Conservation (phyloP, 1,140 invertebrate species). For the Bombyx mandarina region DNA sequence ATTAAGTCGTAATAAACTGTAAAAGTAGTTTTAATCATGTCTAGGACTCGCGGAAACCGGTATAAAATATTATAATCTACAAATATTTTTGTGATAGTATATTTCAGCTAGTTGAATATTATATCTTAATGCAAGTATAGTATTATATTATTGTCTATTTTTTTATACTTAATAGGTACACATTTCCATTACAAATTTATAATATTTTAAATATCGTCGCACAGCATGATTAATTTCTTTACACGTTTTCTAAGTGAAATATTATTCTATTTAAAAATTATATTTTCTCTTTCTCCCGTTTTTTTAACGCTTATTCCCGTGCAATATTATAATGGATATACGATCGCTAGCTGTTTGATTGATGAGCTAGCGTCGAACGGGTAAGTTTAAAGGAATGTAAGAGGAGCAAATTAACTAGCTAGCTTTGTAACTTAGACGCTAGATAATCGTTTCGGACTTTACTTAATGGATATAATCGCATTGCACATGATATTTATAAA, state of each 20-base stretch:
- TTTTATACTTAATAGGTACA: too few relatives aligned
- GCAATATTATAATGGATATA: conserved; percentile 60
- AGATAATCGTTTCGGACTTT: neutral
- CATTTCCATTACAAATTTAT: too few relatives aligned
- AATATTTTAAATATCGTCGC: conserved; percentile 14
- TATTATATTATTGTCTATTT: too few relatives aligned
- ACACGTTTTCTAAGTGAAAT: conserved; percentile 32
- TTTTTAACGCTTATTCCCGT: conserved; percentile 73
- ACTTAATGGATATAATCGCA: neutral
- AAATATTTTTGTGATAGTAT: too few relatives aligned
- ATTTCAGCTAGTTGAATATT: too few relatives aligned
- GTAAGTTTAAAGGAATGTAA: conserved; percentile 75
- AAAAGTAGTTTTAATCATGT: too few relatives aligned
- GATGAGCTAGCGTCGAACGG: conserved; percentile 85
- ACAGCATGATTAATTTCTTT: conserved; percentile 53
- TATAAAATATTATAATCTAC: too few relatives aligned
- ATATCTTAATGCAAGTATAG: too few relatives aligned
- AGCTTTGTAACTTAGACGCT: conserved; percentile 27
- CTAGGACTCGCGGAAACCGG: too few relatives aligned
- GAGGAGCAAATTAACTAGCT: conserved; percentile 30
- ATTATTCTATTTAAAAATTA: conserved; percentile 50
- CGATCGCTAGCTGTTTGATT: conserved; percentile 82
- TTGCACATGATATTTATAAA: too few relatives aligned
- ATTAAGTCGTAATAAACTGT: too few relatives aligned
- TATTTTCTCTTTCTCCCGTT: conserved; percentile 72